phyloP scores from a whole-genome alignment of 2,113 vertebrate genomes.

The Cebidichthys violaceus region DNA sequence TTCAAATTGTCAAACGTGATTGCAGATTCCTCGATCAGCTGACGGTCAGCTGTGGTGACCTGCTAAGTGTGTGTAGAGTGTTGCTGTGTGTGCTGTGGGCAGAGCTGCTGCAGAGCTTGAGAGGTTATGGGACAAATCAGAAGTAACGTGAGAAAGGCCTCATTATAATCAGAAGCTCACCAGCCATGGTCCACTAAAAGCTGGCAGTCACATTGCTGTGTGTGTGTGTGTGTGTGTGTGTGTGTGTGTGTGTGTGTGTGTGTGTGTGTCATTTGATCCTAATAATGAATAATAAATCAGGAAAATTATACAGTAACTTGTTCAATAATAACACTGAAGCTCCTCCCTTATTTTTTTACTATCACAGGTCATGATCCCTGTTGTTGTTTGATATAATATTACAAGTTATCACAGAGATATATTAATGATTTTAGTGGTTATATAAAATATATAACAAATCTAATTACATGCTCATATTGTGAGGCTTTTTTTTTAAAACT shows the following conservation, averaged over 20 bases:
- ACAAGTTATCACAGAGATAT: not conserved
- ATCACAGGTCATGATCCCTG: not conserved
- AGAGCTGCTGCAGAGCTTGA: slow-evolving; percentile 9
- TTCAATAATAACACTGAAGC: not conserved
- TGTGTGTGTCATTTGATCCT: not conserved
- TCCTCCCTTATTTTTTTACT: not conserved
- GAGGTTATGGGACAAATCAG: slow-evolving; percentile 35
- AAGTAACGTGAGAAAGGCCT: slow-evolving; percentile 51
- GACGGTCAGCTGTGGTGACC: slow-evolving; percentile 20
- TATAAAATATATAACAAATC: not conserved
- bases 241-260: not conserved
- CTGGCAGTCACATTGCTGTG: slow-evolving; percentile 26
- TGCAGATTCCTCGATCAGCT: slow-evolving; percentile 40
- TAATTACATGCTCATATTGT: not conserved
- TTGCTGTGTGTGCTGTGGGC: slow-evolving; percentile 18
- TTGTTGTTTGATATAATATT: not conserved
- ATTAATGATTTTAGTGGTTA: not conserved
- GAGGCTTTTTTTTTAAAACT: not conserved
- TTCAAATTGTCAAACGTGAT: slow-evolving; percentile 8
- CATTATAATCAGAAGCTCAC: slow-evolving; percentile 54
- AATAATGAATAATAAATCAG: not conserved
- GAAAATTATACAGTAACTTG: no score
- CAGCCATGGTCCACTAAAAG: slow-evolving; percentile 65
- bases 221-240: no score
- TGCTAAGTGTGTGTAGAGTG: slow-evolving; percentile 5